Evolutionary conservation across 2,888 invertebrate genomes (phyloP).

Genomic region (Heterodera filipjevi): DNA sequence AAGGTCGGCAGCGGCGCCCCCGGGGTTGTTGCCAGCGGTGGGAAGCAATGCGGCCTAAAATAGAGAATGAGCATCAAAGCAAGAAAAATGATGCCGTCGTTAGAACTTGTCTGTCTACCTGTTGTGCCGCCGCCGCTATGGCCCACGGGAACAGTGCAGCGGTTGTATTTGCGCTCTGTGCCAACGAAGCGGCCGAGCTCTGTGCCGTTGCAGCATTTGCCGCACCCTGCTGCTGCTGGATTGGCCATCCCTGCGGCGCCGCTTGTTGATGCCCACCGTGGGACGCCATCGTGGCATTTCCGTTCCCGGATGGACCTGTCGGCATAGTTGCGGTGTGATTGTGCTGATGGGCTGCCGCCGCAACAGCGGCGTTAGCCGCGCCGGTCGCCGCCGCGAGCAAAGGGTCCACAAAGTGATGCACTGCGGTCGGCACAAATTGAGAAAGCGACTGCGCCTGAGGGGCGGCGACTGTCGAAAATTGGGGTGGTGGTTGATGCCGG

Average conservation of each 20-base stretch:
- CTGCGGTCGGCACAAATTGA: slow-evolving; percentile 14
- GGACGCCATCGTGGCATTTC: neutral
- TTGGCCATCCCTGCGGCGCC: neutral
- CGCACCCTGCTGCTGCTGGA: slow-evolving; percentile 16
- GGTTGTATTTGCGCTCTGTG: neutral
- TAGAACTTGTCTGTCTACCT: neutral
- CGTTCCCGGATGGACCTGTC: neutral
- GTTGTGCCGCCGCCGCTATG: slow-evolving; percentile 35
- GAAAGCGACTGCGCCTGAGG: slow-evolving; percentile 28
- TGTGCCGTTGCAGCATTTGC: slow-evolving; percentile 17
- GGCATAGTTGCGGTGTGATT: neutral
- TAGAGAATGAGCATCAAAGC: neutral
- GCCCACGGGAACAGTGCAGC: slow-evolving; percentile 28
- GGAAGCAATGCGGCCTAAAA: slow-evolving; percentile 19
- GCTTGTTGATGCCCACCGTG: neutral
- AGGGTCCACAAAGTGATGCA: slow-evolving; percentile 17
- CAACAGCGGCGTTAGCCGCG: slow-evolving; percentile 26
- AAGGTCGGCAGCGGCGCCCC: slow-evolving; percentile 17
- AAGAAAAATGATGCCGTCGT: neutral
- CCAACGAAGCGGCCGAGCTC: slow-evolving; percentile 12
- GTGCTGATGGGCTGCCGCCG: slow-evolving; percentile 4
- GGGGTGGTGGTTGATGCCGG: slow-evolving; percentile 31
- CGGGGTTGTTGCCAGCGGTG: neutral
- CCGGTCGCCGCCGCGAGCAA: slow-evolving; percentile 22
- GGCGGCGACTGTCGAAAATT: slow-evolving; percentile 33